Evolutionary conservation across 2,797 vertebrate species (phyloP), one percentile per base, ranked within the genome.

Genomic region (Sphaeramia orbicularis): DNA sequence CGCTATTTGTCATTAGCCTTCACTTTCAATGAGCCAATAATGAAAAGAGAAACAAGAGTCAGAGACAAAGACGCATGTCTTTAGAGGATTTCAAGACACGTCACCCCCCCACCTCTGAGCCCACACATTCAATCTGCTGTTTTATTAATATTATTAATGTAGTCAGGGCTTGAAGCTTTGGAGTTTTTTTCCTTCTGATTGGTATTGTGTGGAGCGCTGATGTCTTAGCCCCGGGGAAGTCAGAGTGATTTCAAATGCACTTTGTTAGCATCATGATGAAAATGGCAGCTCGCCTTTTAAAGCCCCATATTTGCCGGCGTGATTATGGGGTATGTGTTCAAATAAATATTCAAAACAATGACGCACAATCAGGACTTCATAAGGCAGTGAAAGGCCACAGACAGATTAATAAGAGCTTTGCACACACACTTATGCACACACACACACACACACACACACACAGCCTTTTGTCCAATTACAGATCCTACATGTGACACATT

Each of bases 91-190:
- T 89, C 67, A 83, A 92, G 85, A 89, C 85, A 81, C 72, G 71
- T 68, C 87, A 36, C 62, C 78, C 77, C 45, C 72, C 74, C 74
- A 65, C 77, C 81, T 85, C 67, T 60, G 36, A 70, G 83, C 89
- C 86, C 90, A 88, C 88, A 87, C 78, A 81, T 86, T 89, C 86
- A 90, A 83, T 89, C 75, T 83, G 73, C 66, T 57, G 72, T 93
- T 92, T 92, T 93, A 94, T 93, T 93, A 93, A 94, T 92, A 91
- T 92, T 85, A 94, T 94, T 91, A 94, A 92, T 92, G 88, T 86
- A 90, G 89, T 91, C 86, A 76, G 27, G 74, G 86, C 89, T 80
- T 85, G 54, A 85, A 74, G 87, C 86, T 89, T 75, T 81, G 84
- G 81, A 88, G 78, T 56, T 81, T 86, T 76, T 80, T 78, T 80